Evolutionary conservation across 2,113 vertebrate species (phyloP), one percentile per base, ranked within the genome.

Genomic region (Zapus hudsonius): DNA sequence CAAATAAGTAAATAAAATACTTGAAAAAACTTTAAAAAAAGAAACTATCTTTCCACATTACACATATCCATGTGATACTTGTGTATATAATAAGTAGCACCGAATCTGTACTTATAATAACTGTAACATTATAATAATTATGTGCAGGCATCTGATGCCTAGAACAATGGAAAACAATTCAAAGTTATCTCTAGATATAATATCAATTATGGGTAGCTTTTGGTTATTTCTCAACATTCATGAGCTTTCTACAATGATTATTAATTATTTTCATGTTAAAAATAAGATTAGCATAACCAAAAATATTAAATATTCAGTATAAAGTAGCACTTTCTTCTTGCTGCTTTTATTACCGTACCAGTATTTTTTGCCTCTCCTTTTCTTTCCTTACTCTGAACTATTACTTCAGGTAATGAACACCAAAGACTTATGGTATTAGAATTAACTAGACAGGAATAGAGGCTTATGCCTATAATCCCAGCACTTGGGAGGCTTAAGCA

Each of bases 71-170:
- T 11, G 25, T 84, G 89, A 16, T 29, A 69, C 8, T n/a, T 36
- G 36, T 59, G 20, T 16, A 78, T 25, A 5, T 7, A 44, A n/a
- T 44, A 63, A 15, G 13, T 57, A 44, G 12, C 27, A 76, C 74
- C 40, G 1, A 44, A 72, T 25, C 38, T 55, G 84, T 17, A 76
- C 57, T 84, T 36, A 40, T 67, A 90, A 64, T 75, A 5, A 69
- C 23, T 70, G 55, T 55, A 33, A 73, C 27, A 59, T 90, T 90
- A 61, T 84, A 22, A 84, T 84, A 66, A 90, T 80, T 94, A n/a
- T 84, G 6, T 69, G 42, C 40, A 64, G 19, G n/a, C 36, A 27
- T 63, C 36, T 79, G 33, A 67, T 20, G 81, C 1, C 25, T 5
- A 67, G 52, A 16, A 69, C 84, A 83, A 40, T 12, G 84, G n/a